phyloP scores from a whole-genome alignment of 2,888 invertebrate genomes.

The Drosophila barbarae region DNA sequence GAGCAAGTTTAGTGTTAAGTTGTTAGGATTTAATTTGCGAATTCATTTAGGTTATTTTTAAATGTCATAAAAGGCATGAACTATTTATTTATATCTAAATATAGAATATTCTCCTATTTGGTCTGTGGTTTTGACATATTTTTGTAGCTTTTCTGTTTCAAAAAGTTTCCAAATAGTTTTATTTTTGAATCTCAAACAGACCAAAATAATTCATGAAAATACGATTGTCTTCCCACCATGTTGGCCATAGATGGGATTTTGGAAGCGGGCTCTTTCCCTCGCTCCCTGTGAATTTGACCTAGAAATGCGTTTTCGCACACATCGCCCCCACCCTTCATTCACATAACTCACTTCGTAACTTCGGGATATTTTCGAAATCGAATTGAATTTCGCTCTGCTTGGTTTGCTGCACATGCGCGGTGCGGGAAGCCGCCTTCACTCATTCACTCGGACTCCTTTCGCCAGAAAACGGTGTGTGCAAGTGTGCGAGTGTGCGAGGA shows the following conservation, averaged over 20 bases:
- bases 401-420: conserved; percentile 55
- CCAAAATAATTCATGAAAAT: conserved; percentile 18
- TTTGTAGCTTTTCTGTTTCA: not conserved
- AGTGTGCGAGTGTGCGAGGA: conserved; percentile 13
- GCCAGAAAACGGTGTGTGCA: conserved; percentile 16
- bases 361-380: conserved; percentile 52
- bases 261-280: conserved; percentile 42
- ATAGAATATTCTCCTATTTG: not conserved
- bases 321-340: conserved; percentile 17
- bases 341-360: conserved; percentile 41
- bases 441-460: conserved; percentile 37
- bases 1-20: not conserved
- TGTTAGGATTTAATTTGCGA: not conserved
- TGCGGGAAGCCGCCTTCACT: conserved; percentile 42
- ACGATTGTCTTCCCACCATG: conserved; percentile 10
- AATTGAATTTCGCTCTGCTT: conserved; percentile 49
- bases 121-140: conserved; percentile 12
- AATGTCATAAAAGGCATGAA: not conserved
- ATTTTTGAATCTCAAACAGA: conserved; percentile 20
- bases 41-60: not conserved
- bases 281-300: conserved; percentile 64
- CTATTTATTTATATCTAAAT: not conserved
- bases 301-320: conserved; percentile 60
- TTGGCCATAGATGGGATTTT: conserved; percentile 20
- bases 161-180: conserved; percentile 24